Evolutionary conservation across 2,888 invertebrate genomes (phyloP).

Genomic region (Helicoverpa assulta): DNA sequence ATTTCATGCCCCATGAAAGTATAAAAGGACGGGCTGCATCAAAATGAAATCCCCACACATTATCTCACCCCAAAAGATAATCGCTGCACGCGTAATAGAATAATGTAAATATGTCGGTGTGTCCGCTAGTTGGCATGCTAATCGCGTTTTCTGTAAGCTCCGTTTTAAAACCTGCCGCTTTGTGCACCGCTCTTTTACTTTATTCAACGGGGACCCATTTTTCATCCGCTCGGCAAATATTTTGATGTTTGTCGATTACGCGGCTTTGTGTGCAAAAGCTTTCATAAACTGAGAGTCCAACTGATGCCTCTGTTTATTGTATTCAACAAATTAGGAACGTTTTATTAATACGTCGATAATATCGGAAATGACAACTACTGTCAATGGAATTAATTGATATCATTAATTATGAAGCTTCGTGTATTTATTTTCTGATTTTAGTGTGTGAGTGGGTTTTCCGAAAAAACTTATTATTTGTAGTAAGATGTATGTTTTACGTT

Average conservation of each 20-base stretch:
- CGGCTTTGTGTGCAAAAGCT: slow-evolving; percentile 71
- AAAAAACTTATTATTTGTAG: slow-evolving; percentile 15
- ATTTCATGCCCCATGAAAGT: slow-evolving; percentile 60
- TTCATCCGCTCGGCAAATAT: slow-evolving; percentile 87
- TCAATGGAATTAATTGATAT: slow-evolving; percentile 47
- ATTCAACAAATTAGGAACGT: slow-evolving; percentile 66
- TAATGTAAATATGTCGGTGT: slow-evolving; percentile 82
- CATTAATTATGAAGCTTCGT: slow-evolving; percentile 44
- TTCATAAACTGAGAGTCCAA: slow-evolving; percentile 70
- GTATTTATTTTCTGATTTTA: slow-evolving; percentile 17
- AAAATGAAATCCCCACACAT: slow-evolving; percentile 79
- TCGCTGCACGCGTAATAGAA: slow-evolving; percentile 86
- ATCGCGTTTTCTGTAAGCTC: slow-evolving; percentile 82
- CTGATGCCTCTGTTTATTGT: slow-evolving; percentile 70
- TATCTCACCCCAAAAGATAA: slow-evolving; percentile 85
- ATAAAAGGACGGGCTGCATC: slow-evolving; percentile 72
- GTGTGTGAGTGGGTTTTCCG: slow-evolving; percentile 18
- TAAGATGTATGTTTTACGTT: slow-evolving; percentile 5
- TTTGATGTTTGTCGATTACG: slow-evolving; percentile 82
- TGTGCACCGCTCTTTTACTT: slow-evolving; percentile 76
- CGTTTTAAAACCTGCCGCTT: slow-evolving; percentile 82
- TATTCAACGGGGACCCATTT: slow-evolving; percentile 80
- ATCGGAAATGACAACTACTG: slow-evolving; percentile 47
- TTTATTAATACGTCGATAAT: slow-evolving; percentile 48
- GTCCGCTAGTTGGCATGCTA: slow-evolving; percentile 83